These are phyloP conservation scores for Rhinogobius similis DNA, from an alignment of 2,113 vertebrate species.

Conservation along the genomic window DNA sequence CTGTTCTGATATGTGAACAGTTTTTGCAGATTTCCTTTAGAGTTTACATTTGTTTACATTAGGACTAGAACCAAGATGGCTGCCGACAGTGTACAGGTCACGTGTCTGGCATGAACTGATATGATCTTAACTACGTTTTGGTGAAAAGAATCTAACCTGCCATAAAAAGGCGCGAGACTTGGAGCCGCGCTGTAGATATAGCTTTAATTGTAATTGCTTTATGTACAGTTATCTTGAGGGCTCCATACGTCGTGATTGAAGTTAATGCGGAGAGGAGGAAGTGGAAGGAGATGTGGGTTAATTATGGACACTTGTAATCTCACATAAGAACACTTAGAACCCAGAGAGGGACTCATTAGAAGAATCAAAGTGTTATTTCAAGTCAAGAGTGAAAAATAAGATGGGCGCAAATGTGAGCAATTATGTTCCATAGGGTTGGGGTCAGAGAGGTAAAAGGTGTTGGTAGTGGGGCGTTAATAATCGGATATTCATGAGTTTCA, in stretches of 20 bases:
- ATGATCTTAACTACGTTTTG: too few relatives aligned
- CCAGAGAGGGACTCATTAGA: neutral
- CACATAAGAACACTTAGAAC: neutral
- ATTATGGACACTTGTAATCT: constrained; percentile 17
- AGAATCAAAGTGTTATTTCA: neutral
- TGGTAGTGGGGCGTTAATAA: too few relatives aligned
- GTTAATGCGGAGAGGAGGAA: neutral
- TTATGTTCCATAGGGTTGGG: neutral
- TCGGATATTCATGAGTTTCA: too few relatives aligned
- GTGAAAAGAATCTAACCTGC: too few relatives aligned
- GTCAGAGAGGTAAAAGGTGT: too few relatives aligned
- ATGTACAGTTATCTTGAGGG: neutral
- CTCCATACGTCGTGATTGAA: constrained; percentile 1
- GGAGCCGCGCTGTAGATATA: neutral
- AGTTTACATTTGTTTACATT: too few relatives aligned
- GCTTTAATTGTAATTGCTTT: neutral
- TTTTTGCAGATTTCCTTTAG: too few relatives aligned
- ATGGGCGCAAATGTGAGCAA: neutral
- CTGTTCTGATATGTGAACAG: too few relatives aligned
- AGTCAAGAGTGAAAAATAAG: neutral
- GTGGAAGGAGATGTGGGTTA: constrained; percentile 4
- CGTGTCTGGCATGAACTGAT: too few relatives aligned
- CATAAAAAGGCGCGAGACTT: too few relatives aligned
- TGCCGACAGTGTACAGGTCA: too few relatives aligned
- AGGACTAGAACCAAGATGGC: too few relatives aligned